Base-by-base conservation (phyloP, 2,888 invertebrate species). In the Endomychus coccineus region DNA sequence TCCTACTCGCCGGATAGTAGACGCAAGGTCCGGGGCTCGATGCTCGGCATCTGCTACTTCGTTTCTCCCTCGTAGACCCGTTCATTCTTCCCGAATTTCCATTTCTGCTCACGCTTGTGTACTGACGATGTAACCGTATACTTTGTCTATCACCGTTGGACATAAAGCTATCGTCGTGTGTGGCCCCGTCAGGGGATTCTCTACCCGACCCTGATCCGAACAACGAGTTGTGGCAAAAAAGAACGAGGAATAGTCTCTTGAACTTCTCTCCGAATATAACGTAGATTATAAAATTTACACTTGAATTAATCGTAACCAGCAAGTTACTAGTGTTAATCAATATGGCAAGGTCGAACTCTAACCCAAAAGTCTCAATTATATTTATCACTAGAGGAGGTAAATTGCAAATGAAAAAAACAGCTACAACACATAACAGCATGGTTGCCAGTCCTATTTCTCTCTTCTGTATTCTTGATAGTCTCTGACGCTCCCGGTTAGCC, bases 211-310 rank as follows among this genome's bases (percentile, higher is more conserved):
- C 49, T 32, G 51, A 70, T 10, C 56, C 49, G 34, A 51, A 74
- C 67, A 48, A 29, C 17, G 53, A 43, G 34, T 59, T 58, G 40
- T 73, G 49, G 39, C 60, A 60, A 38, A 60, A 60, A 22, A 60
- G 39, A 16, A 58, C 47, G 28, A 64, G 44, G 64, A 91, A 89
- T 46, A 91, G 78, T 43, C 86, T 74, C 61, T 90, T 87, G 70
- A 96, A 96, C 64, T 96, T 95, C 63, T 95, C 90, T 1, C 96
- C 96, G 64, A 96, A 95, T 48, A 94, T 94, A 48, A 95, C 94
- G 70, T 97, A 97, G 54, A 97, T 92, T 47, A 97, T 80, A 65
- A 97, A 96, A 69, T 97, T 97, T 44, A 95, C 89, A 59, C 94
- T 92, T 58, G 94, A 94, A 71, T 97, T 97, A 62, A 96, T 81